Conservation (phyloP, 92 coral and sea anemone species). For the Epizoanthus scotinus region DNA sequence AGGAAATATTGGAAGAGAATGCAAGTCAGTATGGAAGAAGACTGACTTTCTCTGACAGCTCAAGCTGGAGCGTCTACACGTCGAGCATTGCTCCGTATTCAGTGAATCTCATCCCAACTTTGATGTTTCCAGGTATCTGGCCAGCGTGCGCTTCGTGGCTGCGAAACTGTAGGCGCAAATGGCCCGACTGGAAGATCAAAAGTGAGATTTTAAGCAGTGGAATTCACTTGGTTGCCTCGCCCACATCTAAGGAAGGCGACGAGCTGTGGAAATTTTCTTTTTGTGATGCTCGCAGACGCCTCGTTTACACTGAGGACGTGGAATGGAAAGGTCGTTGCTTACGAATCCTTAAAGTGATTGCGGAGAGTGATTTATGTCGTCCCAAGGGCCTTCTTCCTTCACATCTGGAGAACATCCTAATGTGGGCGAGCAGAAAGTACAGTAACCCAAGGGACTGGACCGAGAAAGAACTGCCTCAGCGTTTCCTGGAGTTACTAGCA, state of each 20-base stretch:
- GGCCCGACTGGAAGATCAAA: conserved; percentile 60
- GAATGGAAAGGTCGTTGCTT: conserved; percentile 66
- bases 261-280: conserved; percentile 70
- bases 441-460: conserved; percentile 68
- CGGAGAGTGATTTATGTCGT: conserved; percentile 66
- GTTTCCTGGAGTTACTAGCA: conserved; percentile 68
- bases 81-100: conserved; percentile 37
- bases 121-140: conserved; percentile 67
- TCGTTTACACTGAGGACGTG: conserved; percentile 46
- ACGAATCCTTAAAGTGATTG: conserved; percentile 70
- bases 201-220: conserved; percentile 57
- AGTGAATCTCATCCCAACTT: conserved; percentile 72
- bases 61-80: neutral
- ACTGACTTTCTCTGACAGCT: conserved; percentile 51
- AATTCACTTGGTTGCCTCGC: conserved; percentile 71
- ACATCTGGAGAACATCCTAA: conserved; percentile 66
- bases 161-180: conserved; percentile 44
- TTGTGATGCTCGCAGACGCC: conserved; percentile 62
- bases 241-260: conserved; percentile 50
- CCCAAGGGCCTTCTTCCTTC: conserved; percentile 68
- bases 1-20: conserved; percentile 32
- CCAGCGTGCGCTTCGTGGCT: conserved; percentile 79
- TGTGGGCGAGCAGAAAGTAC: conserved; percentile 67
- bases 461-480: conserved; percentile 52
- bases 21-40: conserved; percentile 42